Conservation (phyloP, 2,113 vertebrate species). For the Caranx ignobilis region DNA sequence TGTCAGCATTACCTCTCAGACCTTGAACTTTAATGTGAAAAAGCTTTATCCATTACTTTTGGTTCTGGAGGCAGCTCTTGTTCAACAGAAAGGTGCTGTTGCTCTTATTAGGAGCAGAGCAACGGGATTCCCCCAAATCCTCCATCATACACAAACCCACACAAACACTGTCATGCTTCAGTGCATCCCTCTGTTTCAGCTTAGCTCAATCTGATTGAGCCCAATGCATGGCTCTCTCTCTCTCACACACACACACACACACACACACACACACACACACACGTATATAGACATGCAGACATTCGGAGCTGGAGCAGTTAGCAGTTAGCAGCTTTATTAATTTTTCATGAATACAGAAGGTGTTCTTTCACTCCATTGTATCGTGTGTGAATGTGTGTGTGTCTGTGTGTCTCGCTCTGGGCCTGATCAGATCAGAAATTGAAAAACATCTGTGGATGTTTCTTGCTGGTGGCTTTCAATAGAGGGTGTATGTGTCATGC, state of each 20-base stretch:
- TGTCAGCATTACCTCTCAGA: slow-evolving; percentile 3
- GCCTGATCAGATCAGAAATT: slow-evolving; percentile 63
- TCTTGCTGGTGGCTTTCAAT: slow-evolving; percentile 50
- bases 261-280: slow-evolving; percentile 1
- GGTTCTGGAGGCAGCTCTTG: slow-evolving; percentile 28
- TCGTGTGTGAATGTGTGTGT: slow-evolving; percentile 7
- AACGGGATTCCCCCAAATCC: slow-evolving; percentile 56
- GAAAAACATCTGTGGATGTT: slow-evolving; percentile 60
- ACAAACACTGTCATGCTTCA: slow-evolving; percentile 61
- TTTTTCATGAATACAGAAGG: slow-evolving; percentile 57
- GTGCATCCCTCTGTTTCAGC: slow-evolving; percentile 43
- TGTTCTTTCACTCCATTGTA: slow-evolving; percentile 37
- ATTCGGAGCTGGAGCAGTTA: slow-evolving; percentile 19
- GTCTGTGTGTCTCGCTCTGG: slow-evolving; percentile 45
- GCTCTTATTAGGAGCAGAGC: slow-evolving; percentile 32
- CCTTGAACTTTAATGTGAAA: slow-evolving; percentile 26
- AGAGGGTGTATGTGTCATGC: slow-evolving; percentile 55
- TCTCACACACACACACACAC: slow-evolving; percentile 2
- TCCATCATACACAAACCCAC: slow-evolving; percentile 48
- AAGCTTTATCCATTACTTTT: slow-evolving; percentile 44
- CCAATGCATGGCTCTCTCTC: slow-evolving; percentile 10
- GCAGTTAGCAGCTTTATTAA: slow-evolving; percentile 35
- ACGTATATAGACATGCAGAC: slow-evolving; percentile 16
- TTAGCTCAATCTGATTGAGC: slow-evolving; percentile 52
- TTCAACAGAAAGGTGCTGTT: slow-evolving; percentile 25